Base-by-base conservation (phyloP, 2,888 invertebrate genomes). In the Parascotia fuliginaria region DNA sequence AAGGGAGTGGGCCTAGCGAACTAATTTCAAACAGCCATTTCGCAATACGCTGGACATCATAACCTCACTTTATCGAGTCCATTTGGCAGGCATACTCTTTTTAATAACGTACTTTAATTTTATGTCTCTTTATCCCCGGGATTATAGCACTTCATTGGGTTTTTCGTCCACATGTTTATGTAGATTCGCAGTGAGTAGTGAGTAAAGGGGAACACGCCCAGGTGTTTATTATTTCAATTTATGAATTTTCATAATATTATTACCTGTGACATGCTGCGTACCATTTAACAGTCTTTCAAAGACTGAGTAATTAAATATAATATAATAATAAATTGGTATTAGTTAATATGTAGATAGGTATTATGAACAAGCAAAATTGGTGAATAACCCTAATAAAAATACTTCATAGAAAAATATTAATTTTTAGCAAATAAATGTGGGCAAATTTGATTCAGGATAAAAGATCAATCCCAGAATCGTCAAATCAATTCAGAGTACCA, bases 31-130 rank as follows among this genome's bases (percentile, higher is more conserved):
- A 72, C 75, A 59, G 77, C 81, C 79, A 79, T 87, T 83, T 77
- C 75, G 74, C 77, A 84, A 80, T 75, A 82, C 80, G 78, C 77
- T 80, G 77, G 76, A 73, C 83, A 79, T 82, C 81, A 86, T 83
- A 86, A 77, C 83, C 77, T 81, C 74, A 76, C 79, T 87, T 87
- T 85, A 87, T 84, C 75, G 81, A 79, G 77, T 79, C 81, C 85
- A 87, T 89, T 89, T 87, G 88, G 85, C 86, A 72, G 73, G 75
- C 77, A 82, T 83, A 77, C 81, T 84, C 81, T 87, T 89, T 89
- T 89, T 89, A 87, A 89, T 86, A 87, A 76, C 84, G 78, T 86
- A 75, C 83, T 89, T 90, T 83, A 87, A 83, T 87, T 87, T 89
- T 83, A 89, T 85, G 84, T 81, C 81, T 81, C 77, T 79, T 81